Conservation (phyloP, 2,888 invertebrate genomes). For the Amphiduros pacificus region DNA sequence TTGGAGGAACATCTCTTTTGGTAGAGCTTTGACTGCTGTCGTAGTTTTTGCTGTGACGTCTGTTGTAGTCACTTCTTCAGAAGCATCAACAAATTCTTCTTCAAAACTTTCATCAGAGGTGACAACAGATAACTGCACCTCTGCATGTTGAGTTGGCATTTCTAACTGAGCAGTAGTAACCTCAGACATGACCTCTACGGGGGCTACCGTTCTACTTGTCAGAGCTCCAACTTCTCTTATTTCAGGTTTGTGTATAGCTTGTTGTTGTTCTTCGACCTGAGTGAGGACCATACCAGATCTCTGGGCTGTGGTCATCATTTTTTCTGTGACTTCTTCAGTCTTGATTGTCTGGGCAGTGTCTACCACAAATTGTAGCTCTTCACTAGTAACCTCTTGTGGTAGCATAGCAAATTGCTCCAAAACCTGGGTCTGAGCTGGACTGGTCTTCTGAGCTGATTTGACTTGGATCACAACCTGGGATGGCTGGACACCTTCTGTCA, state of each 20-base stretch:
- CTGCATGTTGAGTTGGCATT: background rate
- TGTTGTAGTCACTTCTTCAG: slow-evolving; percentile 9
- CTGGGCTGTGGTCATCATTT: no score
- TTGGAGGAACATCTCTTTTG: no score
- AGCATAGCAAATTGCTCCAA: slow-evolving; percentile 1
- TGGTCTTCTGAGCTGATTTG: slow-evolving; percentile 9
- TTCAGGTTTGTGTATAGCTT: no score
- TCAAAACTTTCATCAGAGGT: slow-evolving; percentile 13
- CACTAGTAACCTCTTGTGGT: no score
- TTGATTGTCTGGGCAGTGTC: no score
- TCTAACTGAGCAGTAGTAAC: background rate
- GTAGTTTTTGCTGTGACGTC: background rate
- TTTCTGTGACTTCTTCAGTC: no score
- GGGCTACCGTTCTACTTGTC: background rate
- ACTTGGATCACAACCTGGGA: background rate
- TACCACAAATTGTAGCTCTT: no score
- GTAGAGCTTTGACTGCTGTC: background rate
- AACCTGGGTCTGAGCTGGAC: slow-evolving; percentile 12
- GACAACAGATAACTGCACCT: background rate
- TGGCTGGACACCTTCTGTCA: no score
- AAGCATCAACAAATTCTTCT: slow-evolving; percentile 16
- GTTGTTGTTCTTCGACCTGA: no score
- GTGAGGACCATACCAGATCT: no score
- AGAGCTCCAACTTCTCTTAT: no score
- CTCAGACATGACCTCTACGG: background rate